Percentiles rank a stretch among this genome's conserved stretches.
Evolutionary conservation across 2,888 invertebrate species (phyloP).

Genomic region (Stegana nigrithorax): DNA sequence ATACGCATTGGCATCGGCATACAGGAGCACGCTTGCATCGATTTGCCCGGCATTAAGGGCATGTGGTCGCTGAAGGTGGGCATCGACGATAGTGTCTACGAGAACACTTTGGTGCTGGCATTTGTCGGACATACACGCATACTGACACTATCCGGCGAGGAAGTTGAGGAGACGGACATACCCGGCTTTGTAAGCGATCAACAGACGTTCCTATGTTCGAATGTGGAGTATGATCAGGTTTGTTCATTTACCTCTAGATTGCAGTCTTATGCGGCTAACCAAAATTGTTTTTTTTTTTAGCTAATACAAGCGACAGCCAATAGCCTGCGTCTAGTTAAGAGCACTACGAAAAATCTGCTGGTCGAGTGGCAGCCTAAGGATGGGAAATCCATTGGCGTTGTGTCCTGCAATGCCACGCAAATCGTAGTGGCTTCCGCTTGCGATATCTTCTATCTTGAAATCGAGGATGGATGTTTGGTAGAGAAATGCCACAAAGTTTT

Average conservation of each 20-base stretch:
- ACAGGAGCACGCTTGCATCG: constrained; percentile 97
- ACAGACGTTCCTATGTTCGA: constrained; percentile 95
- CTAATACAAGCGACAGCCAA: constrained; percentile 78
- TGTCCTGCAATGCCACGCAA: constrained; percentile 82
- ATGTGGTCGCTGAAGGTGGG: constrained; percentile 94
- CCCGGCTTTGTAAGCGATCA: constrained; percentile 90
- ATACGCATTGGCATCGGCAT: constrained; percentile 98
- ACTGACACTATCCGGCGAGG: constrained; percentile 90
- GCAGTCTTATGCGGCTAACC: neutral
- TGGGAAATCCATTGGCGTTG: constrained; percentile 86
- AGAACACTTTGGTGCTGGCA: constrained; percentile 92
- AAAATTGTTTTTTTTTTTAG: constrained; percentile 56
- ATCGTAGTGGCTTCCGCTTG: constrained; percentile 89
- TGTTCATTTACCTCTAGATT: constrained; percentile 27
- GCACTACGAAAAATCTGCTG: constrained; percentile 75
- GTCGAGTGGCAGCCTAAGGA: constrained; percentile 80
- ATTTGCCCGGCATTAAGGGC: constrained; percentile 96
- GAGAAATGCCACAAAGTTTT: constrained; percentile 78
- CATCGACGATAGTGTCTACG: constrained; percentile 72
- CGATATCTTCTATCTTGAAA: constrained; percentile 84
- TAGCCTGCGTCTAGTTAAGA: constrained; percentile 79
- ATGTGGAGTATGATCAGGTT: constrained; percentile 86
- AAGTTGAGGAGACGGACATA: constrained; percentile 97
- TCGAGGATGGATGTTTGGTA: constrained; percentile 75
- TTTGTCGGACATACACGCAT: constrained; percentile 98